A percentile compares a stretch with the other conserved stretches of the same genome.
Evolutionary conservation across 2,113 vertebrate species (phyloP).

Genomic region (Acrocephalus kingi): DNA sequence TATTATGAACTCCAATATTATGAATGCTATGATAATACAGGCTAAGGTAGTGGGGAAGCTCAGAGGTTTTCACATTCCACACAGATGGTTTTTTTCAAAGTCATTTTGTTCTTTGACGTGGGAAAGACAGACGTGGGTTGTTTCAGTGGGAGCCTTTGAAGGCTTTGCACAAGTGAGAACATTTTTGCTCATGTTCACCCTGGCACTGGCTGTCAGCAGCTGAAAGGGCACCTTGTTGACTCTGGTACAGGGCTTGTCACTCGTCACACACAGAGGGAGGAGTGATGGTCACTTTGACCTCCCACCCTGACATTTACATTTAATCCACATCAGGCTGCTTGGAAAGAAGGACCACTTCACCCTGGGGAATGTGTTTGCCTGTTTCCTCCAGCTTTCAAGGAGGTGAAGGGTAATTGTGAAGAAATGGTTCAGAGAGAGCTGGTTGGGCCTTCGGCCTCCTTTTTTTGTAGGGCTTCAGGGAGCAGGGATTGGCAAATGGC

Average conservation of each 20-base stretch:
- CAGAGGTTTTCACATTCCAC: background rate
- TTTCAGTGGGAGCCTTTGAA: background rate
- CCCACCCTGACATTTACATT: background rate
- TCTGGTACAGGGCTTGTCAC: background rate
- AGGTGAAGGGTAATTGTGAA: background rate
- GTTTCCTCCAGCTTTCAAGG: background rate
- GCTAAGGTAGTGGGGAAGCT: background rate
- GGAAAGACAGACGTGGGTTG: background rate
- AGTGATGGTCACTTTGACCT: background rate
- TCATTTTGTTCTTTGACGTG: rapidly evolving
- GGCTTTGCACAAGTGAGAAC: background rate
- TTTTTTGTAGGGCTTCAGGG: background rate
- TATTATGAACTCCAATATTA: too few relatives aligned
- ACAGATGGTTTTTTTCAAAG: background rate
- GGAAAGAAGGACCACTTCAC: background rate
- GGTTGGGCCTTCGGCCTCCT: background rate
- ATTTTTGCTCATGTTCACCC: background rate
- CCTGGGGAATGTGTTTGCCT: background rate
- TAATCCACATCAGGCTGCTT: background rate
- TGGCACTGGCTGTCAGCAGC: background rate
- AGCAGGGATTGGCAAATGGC: background rate
- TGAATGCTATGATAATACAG: background rate
- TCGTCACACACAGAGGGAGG: background rate
- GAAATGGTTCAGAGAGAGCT: background rate
- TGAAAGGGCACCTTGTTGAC: background rate